A percentile compares a stretch with the other conserved stretches of the same genome.
Conservation (phyloP, 2,113 vertebrate genomes). For the Rynchops niger region DNA sequence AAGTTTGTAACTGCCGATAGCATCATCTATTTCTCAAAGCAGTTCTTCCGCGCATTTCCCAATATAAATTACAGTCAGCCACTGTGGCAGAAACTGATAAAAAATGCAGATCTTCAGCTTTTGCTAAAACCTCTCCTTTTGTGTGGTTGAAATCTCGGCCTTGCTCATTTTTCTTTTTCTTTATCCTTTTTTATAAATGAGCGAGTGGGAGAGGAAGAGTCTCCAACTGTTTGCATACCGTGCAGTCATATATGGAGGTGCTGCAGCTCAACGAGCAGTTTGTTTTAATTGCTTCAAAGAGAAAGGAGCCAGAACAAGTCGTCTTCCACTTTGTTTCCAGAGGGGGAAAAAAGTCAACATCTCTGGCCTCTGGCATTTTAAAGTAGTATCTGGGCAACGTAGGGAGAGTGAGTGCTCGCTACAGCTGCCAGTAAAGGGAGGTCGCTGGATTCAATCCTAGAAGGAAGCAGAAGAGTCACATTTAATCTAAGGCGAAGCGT, state of each 20-base stretch:
- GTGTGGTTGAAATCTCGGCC: background rate
- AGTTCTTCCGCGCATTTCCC: background rate
- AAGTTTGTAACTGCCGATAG: background rate
- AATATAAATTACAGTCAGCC: background rate
- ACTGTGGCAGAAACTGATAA: conserved; percentile 16
- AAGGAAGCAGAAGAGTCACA: conserved; percentile 36
- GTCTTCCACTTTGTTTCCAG: conserved; percentile 55
- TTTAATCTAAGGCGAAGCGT: background rate
- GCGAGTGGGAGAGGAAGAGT: background rate
- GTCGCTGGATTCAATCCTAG: conserved; percentile 97
- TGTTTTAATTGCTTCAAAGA: conserved; percentile 26
- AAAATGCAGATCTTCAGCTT: background rate
- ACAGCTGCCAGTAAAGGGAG: conserved; percentile 94
- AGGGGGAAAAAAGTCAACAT: background rate
- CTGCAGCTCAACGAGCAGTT: conserved; percentile 4
- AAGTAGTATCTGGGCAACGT: conserved; percentile 97
- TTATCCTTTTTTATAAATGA: conserved; percentile 19
- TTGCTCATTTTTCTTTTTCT: background rate
- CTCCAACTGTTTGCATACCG: background rate
- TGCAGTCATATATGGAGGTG: conserved; percentile 18
- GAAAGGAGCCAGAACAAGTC: conserved; percentile 40
- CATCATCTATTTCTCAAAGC: background rate
- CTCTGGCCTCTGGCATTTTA: conserved; percentile 71
- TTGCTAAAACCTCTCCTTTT: background rate
- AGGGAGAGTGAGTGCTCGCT: conserved; percentile 96